Evolutionary conservation across 2,888 invertebrate genomes (phyloP).

Genomic region (Barypeithes pellucidus): DNA sequence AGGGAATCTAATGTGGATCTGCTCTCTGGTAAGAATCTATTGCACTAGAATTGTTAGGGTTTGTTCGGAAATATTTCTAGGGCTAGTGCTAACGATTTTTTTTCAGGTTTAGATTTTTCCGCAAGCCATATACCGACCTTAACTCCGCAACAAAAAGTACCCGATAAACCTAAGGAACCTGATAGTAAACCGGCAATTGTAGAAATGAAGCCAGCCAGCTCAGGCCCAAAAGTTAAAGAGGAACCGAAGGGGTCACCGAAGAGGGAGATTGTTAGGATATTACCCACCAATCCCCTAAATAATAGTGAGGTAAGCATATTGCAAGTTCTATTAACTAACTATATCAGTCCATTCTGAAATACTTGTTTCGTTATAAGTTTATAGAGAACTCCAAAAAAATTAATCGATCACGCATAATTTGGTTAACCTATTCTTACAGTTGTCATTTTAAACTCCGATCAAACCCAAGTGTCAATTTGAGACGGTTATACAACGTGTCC

Average conservation of each 20-base stretch:
- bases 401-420: too few species aligned
- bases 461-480: too few species aligned
- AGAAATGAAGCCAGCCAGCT: conserved; percentile 31
- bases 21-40: conserved; percentile 41
- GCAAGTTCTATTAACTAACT: too few species aligned
- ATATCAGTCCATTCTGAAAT: too few species aligned
- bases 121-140: conserved; percentile 67
- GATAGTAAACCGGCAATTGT: conserved; percentile 38
- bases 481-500: too few species aligned
- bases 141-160: conserved; percentile 70
- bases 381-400: too few species aligned
- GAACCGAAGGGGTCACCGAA: conserved; percentile 52
- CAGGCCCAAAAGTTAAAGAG: conserved; percentile 44
- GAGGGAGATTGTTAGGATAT: conserved; percentile 59
- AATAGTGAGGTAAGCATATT: conserved; percentile 80
- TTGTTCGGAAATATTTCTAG: too few species aligned
- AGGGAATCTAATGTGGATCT: conserved; percentile 72
- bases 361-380: too few species aligned
- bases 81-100: too few species aligned
- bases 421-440: too few species aligned
- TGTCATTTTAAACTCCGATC: too few species aligned
- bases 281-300: conserved; percentile 61
- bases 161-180: conserved; percentile 41
- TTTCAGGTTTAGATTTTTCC: conserved; percentile 46
- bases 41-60: neutral